Base-by-base conservation (phyloP, 2,888 invertebrate genomes). In the Drosophila merina region DNA sequence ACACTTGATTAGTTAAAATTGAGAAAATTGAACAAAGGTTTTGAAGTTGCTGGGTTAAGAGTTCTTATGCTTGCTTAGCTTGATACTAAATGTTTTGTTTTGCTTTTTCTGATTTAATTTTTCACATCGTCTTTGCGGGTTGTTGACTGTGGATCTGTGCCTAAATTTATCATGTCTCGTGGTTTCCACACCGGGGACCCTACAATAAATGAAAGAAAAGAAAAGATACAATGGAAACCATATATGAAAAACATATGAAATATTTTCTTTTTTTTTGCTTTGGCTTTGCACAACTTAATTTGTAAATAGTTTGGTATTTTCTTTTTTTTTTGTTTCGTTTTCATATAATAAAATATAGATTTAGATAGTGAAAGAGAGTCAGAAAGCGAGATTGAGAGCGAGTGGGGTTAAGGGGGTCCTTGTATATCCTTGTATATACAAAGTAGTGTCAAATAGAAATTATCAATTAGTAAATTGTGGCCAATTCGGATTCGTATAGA, bases 101-200 rank as follows among this genome's bases (percentile, higher is more conserved):
- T 80, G 69, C 76, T 71, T 77, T 86, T 77, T 83, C 84, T 83
- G 80, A 76, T 76, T 90, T 91, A 91, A 91, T 92, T 92, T 91
- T 92, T 92, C 89, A 91, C 91, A 89, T 92, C 92, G 91, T 92
- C 92, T 92, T 92, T 92, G 91, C 92, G 92, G 91, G 91, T 91
- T 91, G 92, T 91, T 90, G 92, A 91, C 91, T 92, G 92, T 89
- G 92, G 92, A 91, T 92, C 92, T 85, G 84, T 85, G 92, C 92
- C 92, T 92, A 93, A 93, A 93, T 93, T 93, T 93, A 93, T 93
- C 94, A 93, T 94, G 94, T 97, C 97, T 93, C 98, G 96, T 93
- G 97, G 98, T 95, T 98, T 98, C 98, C 98, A 98, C 93, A 98
- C 96, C 93, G 98, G 98, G 93, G 98, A 98, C 93, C 98, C 98